Evolutionary conservation across 2,888 invertebrate genomes (phyloP).

Genomic region (Andrena hattorfiana): DNA sequence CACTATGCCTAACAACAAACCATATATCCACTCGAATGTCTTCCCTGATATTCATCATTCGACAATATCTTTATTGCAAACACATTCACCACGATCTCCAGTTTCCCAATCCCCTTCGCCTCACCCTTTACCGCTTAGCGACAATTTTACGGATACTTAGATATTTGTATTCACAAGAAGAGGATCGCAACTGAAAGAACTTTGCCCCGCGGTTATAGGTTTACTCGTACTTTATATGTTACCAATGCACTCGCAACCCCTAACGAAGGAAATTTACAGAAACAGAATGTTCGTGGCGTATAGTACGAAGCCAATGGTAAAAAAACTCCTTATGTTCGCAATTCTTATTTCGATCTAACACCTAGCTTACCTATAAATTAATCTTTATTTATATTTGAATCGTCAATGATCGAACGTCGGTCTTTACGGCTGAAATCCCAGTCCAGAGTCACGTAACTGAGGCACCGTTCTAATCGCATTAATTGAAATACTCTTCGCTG

Average conservation of each 20-base stretch:
- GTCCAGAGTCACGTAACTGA: conserved; percentile 45
- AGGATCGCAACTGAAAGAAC: conserved; percentile 41
- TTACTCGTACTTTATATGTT: conserved; percentile 47
- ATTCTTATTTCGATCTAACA: conserved; percentile 41
- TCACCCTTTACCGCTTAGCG: conserved; percentile 14
- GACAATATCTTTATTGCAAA: conserved; percentile 45
- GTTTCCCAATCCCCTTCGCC: conserved; percentile 35
- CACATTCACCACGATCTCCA: conserved; percentile 34
- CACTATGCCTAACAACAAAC: conserved; percentile 73
- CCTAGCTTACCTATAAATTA: conserved; percentile 60
- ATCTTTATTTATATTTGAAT: conserved; percentile 40
- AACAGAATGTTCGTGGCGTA: conserved; percentile 27
- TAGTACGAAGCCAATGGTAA: conserved; percentile 44
- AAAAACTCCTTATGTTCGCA: conserved; percentile 47
- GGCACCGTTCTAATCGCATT: conserved; percentile 22
- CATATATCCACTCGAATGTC: conserved; percentile 63
- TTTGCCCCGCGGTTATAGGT: conserved; percentile 35
- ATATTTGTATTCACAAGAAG: conserved; percentile 33
- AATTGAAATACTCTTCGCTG: conserved; percentile 29
- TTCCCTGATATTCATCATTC: conserved; percentile 48
- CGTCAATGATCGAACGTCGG: conserved; percentile 38
- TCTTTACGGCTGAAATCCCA: conserved; percentile 39
- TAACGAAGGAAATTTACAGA: conserved; percentile 28
- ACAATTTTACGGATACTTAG: conserved; percentile 7
- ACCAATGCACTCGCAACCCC: conserved; percentile 36